These are phyloP conservation scores for Thysanoteuthis rhombus DNA, from an alignment of 2,888 invertebrate species.

Conservation along the genomic window DNA sequence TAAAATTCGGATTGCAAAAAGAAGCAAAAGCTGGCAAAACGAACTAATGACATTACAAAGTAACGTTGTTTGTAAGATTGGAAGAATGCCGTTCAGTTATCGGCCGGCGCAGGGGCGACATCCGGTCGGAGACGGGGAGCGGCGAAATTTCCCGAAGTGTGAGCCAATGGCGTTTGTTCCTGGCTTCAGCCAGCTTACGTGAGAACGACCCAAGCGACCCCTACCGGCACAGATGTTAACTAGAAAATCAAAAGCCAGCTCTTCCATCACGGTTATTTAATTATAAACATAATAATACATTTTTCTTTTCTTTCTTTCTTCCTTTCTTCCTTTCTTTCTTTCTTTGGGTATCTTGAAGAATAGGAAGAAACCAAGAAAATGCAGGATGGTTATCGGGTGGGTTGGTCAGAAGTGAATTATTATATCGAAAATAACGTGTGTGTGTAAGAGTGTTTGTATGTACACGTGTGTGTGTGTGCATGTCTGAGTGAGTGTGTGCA, in stretches of 20 bases:
- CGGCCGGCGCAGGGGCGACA: not conserved
- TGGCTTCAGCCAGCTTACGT: constrained; percentile 12
- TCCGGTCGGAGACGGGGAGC: not conserved
- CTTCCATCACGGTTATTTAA: not conserved
- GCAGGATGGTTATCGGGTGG: not conserved
- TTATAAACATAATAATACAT: constrained; percentile 12
- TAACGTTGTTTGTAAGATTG: constrained; percentile 12
- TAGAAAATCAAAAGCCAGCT: constrained; percentile 12
- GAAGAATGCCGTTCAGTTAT: not conserved
- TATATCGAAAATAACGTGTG: not conserved
- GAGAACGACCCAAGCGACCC: not conserved
- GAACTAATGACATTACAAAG: not conserved
- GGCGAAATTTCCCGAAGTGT: not conserved
- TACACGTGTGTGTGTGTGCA: no score
- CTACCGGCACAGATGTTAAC: constrained; percentile 12
- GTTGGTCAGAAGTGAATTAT: not conserved
- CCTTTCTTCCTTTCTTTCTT: not conserved
- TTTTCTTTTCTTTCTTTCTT: not conserved
- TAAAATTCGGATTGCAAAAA: not conserved
- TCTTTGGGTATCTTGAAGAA: not conserved
- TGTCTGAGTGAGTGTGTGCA: no score
- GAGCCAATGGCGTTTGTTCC: constrained; percentile 12
- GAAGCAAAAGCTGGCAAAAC: not conserved
- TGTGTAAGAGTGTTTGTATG: no score
- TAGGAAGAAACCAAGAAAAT: not conserved